Conservation (phyloP, 1,140 invertebrate species). For the Panagrolaimus sp. region DNA sequence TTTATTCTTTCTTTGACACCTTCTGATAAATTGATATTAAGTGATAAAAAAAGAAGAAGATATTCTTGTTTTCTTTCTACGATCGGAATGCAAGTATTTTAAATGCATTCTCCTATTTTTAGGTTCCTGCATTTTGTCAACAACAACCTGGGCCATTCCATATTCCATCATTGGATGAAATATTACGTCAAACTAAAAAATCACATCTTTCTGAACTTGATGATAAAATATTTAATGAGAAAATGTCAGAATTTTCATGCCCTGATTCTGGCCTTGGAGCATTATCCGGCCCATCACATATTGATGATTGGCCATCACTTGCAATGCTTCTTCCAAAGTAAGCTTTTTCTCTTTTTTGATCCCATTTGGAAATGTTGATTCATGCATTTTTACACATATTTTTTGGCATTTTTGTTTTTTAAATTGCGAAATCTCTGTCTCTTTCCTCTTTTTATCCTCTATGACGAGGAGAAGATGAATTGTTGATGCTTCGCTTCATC, state of each 20-base stretch:
- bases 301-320: slow-evolving; percentile 55
- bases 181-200: slow-evolving; percentile 29
- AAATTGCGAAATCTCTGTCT: neutral
- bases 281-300: slow-evolving; percentile 44
- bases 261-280: neutral
- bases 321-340: slow-evolving; percentile 54
- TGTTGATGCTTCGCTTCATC: neutral
- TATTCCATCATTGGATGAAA: slow-evolving; percentile 27
- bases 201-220: slow-evolving; percentile 10
- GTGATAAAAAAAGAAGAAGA: too few species aligned
- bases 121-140: slow-evolving; percentile 38
- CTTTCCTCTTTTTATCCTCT: neutral
- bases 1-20: too few species aligned
- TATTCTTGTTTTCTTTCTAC: too few species aligned
- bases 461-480: too few species aligned
- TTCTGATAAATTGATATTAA: too few species aligned
- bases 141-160: slow-evolving; percentile 8
- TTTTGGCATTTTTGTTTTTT: neutral
- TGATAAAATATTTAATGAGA: neutral
- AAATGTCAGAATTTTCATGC: slow-evolving; percentile 11
- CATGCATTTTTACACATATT: neutral
- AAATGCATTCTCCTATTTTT: slow-evolving; percentile 4
- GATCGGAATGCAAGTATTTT: too few species aligned
- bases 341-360: slow-evolving; percentile 11
- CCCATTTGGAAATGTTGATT: neutral